Evolutionary conservation across 2,888 invertebrate species (phyloP).

Genomic region (Meteorus cinctellus): DNA sequence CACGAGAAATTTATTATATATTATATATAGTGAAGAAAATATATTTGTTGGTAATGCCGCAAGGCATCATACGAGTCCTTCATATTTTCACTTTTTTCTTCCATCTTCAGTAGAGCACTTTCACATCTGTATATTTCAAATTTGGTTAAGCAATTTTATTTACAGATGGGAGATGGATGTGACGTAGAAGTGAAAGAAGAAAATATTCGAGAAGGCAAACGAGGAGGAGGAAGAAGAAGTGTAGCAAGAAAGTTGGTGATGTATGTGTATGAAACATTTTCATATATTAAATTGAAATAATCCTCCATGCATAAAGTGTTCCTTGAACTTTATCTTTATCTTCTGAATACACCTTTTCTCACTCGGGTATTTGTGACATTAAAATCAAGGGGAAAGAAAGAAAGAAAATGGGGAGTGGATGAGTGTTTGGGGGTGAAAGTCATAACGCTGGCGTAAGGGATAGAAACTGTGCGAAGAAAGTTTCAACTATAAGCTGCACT

Average conservation of each 20-base stretch:
- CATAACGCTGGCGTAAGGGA: neutral
- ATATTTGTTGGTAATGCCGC: conserved; percentile 30
- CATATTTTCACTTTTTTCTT: neutral
- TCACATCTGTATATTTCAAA: conserved; percentile 48
- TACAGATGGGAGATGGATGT: conserved; percentile 14
- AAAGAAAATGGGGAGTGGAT: neutral
- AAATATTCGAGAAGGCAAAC: neutral
- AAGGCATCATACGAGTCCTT: conserved; percentile 18
- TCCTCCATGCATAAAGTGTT: conserved; percentile 24
- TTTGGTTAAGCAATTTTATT: conserved; percentile 50
- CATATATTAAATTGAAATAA: conserved; percentile 36
- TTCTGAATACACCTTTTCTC: conserved; percentile 38
- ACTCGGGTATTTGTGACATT: conserved; percentile 2
- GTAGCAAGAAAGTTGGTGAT: conserved; percentile 29
- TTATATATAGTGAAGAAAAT: conserved; percentile 40
- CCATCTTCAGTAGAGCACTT: conserved; percentile 15
- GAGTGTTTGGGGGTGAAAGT: neutral
- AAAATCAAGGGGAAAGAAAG: neutral
- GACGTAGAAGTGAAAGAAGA: conserved; percentile 14
- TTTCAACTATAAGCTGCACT: conserved; percentile 9
- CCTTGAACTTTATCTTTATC: conserved; percentile 32
- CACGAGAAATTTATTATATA: neutral
- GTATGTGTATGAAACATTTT: conserved; percentile 13
- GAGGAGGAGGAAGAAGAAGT: conserved; percentile 19
- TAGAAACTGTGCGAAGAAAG: neutral